Evolutionary conservation across 2,888 invertebrate species (phyloP), one percentile per base, ranked within the genome.

Genomic region (Euspilapteryx auroguttella): DNA sequence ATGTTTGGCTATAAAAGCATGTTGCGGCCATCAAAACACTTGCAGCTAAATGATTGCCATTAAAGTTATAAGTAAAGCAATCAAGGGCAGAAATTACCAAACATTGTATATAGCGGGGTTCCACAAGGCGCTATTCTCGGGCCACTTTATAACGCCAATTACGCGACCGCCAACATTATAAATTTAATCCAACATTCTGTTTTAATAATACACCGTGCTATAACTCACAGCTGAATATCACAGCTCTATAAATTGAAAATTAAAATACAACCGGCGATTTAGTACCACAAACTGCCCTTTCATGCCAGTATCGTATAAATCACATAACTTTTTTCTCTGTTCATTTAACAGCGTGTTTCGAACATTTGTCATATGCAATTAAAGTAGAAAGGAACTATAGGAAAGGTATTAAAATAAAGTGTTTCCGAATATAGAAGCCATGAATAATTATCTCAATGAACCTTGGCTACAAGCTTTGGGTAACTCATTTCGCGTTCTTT

Each of bases 231-330:
- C 50, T 47, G 51, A 23, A 24, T 11, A 10, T 14, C 58, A 58
- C 42, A 52, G 21, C 49, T 48, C 52, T 57, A 68, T 73, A 73
- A 71, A 73, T 71, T 69, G 68, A 73, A 17, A 68, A 71, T 69
- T 71, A 68, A 64, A 69, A 64, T 68, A 59, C 55, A 55, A 54
- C 49, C 43, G n/a, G 26, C 30, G 23, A 30, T 30, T 30, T 30
- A 30, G 30, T 26, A 26, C 13, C 30, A 26, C 30, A 30, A 47
- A 47, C 54, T 49, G 52, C 52, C 56, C 55, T 55, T 54, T 56
- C 62, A 56, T 55, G 63, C 54, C 40, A 52, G 47, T 34, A 38
- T 35, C 37, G 49, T 55, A 63, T 73, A 69, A 71, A 73, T 73
- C 66, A 68, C 56, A 38, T 33, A 39, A 47, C 55, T 55, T 55